A percentile compares a stretch with the other conserved stretches of the same genome.
Conservation (phyloP, 2,113 vertebrate species). For the Glareola pratincola region DNA sequence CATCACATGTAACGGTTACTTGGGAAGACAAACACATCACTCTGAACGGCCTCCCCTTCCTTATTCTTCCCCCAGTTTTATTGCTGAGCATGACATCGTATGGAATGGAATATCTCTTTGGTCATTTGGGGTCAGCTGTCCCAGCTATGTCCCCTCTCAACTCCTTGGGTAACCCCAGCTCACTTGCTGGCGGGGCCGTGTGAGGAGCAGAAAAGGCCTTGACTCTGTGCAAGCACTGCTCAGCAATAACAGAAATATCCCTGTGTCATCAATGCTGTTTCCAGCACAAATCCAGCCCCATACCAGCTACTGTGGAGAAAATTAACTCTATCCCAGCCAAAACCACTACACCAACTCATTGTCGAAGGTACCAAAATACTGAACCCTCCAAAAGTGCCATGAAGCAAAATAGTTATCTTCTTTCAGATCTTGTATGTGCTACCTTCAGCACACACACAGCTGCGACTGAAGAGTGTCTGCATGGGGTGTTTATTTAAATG, state of each 20-base stretch:
- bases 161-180: background rate
- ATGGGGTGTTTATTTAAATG: background rate
- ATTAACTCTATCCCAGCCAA: background rate
- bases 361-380: background rate
- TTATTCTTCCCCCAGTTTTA: background rate
- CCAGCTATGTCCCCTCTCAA: background rate
- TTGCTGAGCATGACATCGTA: background rate
- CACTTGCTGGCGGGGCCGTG: background rate
- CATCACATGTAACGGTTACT: background rate
- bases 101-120: background rate
- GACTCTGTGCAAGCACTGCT: background rate
- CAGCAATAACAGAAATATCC: background rate
- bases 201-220: background rate
- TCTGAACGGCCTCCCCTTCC: background rate
- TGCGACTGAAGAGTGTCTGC: background rate
- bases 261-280: background rate
- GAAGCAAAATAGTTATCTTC: background rate
- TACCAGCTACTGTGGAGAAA: background rate
- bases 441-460: background rate
- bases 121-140: background rate
- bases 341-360: background rate
- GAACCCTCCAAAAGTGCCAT: background rate
- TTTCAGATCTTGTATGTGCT: background rate
- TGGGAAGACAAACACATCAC: background rate
- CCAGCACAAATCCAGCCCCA: background rate